Percentiles rank a stretch among this genome's conserved stretches.
phyloP scores from a whole-genome alignment of 2,797 vertebrate species.

The Gambusia yucatana region DNA sequence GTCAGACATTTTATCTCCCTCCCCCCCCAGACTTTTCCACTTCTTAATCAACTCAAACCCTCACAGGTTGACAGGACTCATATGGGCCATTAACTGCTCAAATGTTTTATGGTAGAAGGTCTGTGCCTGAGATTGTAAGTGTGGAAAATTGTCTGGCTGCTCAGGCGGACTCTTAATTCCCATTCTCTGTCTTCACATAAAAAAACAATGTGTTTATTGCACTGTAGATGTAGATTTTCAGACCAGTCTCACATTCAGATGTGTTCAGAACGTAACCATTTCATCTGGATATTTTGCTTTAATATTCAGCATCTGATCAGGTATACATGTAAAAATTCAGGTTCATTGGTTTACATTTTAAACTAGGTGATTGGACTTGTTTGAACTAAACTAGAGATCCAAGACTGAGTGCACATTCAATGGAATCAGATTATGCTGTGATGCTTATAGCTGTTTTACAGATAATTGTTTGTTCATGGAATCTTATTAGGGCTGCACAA shows the following conservation, averaged over 20 bases:
- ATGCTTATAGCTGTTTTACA: not conserved
- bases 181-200: slow-evolving; percentile 50
- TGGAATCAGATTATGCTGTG: not conserved
- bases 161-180: slow-evolving; percentile 46
- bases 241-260: slow-evolving; percentile 27
- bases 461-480: not conserved
- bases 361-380: not conserved
- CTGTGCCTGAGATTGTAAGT: slow-evolving; percentile 58
- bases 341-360: not conserved
- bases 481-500: not conserved
- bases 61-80: slow-evolving; percentile 63
- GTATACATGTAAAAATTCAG: slow-evolving; percentile 8
- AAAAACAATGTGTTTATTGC: slow-evolving; percentile 33
- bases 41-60: slow-evolving; percentile 70
- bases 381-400: not conserved
- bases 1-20: slow-evolving; percentile 49
- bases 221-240: slow-evolving; percentile 41
- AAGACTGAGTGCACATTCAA: not conserved
- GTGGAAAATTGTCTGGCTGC: slow-evolving; percentile 69
- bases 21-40: slow-evolving; percentile 57
- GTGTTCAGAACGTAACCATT: slow-evolving; percentile 9
- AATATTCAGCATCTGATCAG: not conserved
- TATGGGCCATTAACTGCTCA: slow-evolving; percentile 62
- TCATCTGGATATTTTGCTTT: slow-evolving; percentile 6
- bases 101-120: slow-evolving; percentile 62